These are phyloP conservation scores for Xyrauchen texanus DNA, from an alignment of 2,113 vertebrate genomes.

Conservation along the genomic window DNA sequence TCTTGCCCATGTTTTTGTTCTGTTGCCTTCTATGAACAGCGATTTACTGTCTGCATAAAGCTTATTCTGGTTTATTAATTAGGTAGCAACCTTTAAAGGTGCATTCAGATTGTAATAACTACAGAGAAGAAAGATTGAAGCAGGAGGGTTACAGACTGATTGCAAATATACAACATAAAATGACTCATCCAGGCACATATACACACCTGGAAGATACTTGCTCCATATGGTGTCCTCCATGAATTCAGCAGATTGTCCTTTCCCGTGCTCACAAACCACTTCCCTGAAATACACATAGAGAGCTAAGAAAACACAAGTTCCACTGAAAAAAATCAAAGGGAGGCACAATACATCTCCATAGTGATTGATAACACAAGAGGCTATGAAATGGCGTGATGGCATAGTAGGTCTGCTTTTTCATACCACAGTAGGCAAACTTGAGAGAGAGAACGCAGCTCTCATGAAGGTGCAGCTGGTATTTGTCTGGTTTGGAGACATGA, in stretches of 20 bases:
- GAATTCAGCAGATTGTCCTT: slow-evolving; percentile 99
- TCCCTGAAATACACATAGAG: slow-evolving; percentile 70
- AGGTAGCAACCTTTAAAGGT: not conserved
- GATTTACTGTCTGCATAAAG: not conserved
- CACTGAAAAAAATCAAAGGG: too few species aligned
- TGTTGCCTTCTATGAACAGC: not conserved
- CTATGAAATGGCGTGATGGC: slow-evolving; percentile 28
- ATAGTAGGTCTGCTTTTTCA: not conserved
- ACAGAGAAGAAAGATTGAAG: too few species aligned
- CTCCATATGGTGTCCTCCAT: slow-evolving; percentile 97
- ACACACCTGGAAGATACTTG: slow-evolving; percentile 97
- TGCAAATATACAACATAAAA: too few species aligned
- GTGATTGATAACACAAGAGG: not conserved
- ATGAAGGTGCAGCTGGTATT: slow-evolving; percentile 96
- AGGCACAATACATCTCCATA: not conserved
- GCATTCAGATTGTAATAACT: slow-evolving; percentile 45
- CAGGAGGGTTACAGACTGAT: too few species aligned
- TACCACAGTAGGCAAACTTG: slow-evolving; percentile 95
- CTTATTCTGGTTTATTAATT: not conserved
- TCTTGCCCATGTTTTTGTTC: not conserved
- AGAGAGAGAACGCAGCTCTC: slow-evolving; percentile 99
- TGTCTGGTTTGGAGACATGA: slow-evolving; percentile 92
- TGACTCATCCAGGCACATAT: not conserved
- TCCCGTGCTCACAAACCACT: slow-evolving; percentile 97
- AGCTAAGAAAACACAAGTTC: too few species aligned